These are phyloP conservation scores for Pachymerium ferrugineum DNA, from an alignment of 2,888 invertebrate genomes.

Conservation along the genomic window DNA sequence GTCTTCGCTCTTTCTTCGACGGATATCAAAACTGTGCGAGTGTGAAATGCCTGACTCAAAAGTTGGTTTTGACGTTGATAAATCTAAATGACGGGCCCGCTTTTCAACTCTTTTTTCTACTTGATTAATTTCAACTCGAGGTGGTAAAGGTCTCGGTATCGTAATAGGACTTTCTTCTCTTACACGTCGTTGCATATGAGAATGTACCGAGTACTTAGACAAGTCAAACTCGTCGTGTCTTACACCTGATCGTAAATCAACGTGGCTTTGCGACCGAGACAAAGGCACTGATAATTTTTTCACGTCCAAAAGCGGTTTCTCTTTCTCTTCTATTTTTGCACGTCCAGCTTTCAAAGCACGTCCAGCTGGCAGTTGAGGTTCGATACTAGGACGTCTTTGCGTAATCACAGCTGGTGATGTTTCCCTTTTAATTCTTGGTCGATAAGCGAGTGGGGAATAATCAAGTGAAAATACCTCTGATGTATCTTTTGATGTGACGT, in stretches of 20 bases:
- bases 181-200: too few species aligned
- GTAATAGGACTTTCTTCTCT: background rate
- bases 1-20: too few species aligned
- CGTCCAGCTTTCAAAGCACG: background rate
- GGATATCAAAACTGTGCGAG: background rate
- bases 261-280: background rate
- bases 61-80: background rate
- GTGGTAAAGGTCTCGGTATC: background rate
- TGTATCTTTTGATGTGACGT: background rate
- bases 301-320: background rate
- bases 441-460: background rate
- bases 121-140: background rate
- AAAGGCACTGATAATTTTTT: background rate
- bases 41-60: too few species aligned
- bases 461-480: background rate
- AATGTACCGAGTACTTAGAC: too few species aligned
- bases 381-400: background rate
- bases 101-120: background rate
- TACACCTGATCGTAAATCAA: background rate
- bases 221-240: background rate
- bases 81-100: background rate
- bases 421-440: background rate
- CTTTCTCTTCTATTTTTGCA: background rate
- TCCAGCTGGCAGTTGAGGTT: background rate
- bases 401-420: background rate